phyloP scores from a whole-genome alignment of 2,113 vertebrate genomes.

The Onychorhynchus coronatus region DNA sequence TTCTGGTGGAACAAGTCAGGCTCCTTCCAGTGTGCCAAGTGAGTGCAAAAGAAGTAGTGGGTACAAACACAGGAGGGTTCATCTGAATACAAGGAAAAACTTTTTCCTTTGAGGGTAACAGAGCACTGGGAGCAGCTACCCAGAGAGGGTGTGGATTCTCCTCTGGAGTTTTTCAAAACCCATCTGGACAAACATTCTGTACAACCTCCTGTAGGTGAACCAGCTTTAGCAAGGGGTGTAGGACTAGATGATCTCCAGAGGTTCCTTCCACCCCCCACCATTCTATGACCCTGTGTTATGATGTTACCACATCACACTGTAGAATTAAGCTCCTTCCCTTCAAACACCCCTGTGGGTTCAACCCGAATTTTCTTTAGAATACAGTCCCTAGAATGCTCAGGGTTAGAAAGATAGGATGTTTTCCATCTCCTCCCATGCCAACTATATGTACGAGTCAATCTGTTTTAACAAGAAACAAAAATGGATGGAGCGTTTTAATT shows the following conservation, averaged over 20 bases:
- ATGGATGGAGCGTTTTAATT: background rate
- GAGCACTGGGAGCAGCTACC: background rate
- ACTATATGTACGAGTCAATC: background rate
- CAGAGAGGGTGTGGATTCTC: background rate
- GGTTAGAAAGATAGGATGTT: background rate
- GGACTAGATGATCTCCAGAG: background rate
- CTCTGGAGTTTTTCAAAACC: background rate
- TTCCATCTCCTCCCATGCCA: background rate
- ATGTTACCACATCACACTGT: background rate
- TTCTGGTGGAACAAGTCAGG: background rate
- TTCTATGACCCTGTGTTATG: background rate
- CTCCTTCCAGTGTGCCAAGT: background rate
- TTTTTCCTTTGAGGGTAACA: background rate
- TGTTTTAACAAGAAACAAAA: background rate
- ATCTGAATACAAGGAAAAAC: background rate
- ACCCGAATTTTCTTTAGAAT: background rate
- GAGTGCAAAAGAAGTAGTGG: background rate
- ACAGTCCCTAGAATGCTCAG: background rate
- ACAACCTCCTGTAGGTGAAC: background rate
- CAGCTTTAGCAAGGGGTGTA: background rate
- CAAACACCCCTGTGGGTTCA: background rate
- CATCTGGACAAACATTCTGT: background rate
- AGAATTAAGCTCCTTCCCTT: background rate
- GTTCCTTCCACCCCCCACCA: background rate
- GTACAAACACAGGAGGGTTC: background rate